These are phyloP conservation scores for Linurgus olivaceus DNA, from an alignment of 2,797 vertebrate genomes.

Conservation along the genomic window DNA sequence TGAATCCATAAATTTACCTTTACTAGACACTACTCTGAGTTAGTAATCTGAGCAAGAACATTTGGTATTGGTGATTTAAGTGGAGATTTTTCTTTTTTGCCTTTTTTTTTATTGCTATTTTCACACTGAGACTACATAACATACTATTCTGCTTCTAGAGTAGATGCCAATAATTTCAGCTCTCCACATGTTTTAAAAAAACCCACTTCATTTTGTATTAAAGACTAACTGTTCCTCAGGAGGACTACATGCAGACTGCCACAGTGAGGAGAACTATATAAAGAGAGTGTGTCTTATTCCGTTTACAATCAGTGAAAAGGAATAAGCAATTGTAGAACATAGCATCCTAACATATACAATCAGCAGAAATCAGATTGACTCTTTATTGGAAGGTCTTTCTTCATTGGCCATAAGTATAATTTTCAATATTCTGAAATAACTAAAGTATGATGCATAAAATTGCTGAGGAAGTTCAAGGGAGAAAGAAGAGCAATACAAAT, in stretches of 20 bases:
- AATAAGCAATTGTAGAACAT: neutral
- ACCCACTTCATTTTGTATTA: neutral
- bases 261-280: neutral
- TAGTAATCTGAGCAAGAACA: neutral
- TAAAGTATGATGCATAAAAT: neutral
- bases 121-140: neutral
- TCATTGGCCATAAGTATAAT: neutral
- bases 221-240: neutral
- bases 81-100: neutral
- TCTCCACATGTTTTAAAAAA: neutral
- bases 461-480: neutral
- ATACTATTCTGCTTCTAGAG: neutral
- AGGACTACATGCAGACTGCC: neutral
- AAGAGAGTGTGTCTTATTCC: neutral
- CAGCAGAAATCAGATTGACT: neutral
- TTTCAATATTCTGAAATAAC: neutral
- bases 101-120: rapidly evolving
- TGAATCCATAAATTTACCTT: neutral
- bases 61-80: neutral
- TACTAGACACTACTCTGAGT: neutral
- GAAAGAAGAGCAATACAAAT: neutral
- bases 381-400: neutral
- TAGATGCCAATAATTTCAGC: neutral
- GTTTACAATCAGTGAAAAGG: neutral
- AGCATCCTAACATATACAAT: neutral